These are phyloP conservation scores for Seira musarum DNA, from an alignment of 2,888 invertebrate species.

Conservation along the genomic window DNA sequence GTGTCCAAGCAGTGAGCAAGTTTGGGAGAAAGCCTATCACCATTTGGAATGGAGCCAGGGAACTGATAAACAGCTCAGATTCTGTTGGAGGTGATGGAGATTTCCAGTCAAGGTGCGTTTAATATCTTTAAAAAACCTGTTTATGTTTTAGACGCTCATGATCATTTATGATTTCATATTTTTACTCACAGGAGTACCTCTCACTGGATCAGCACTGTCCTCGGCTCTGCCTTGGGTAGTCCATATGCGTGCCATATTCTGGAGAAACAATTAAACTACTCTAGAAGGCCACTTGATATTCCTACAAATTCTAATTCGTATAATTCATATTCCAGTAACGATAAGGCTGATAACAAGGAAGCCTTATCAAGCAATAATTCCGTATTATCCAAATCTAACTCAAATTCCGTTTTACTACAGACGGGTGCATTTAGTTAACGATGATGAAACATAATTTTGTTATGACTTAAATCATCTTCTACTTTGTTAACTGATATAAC, in stretches of 20 bases:
- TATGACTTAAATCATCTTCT: not conserved
- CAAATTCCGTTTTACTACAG: constrained; percentile 24
- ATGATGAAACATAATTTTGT: constrained; percentile 5
- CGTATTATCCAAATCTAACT: not conserved
- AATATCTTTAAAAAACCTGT: no score
- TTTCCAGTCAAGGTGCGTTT: not conserved
- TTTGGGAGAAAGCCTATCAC: constrained; percentile 29
- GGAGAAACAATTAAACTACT: constrained; percentile 39
- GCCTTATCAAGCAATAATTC: not conserved
- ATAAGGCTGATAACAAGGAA: not conserved
- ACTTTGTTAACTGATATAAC: no score
- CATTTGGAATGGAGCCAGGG: constrained; percentile 16
- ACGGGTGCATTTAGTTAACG: constrained; percentile 48
- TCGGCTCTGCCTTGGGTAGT: constrained; percentile 62
- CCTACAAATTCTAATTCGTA: not conserved
- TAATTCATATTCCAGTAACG: not conserved
- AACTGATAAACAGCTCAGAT: not conserved
- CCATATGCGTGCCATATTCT: constrained; percentile 64
- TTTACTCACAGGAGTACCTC: constrained; percentile 42
- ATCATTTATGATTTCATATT: no score
- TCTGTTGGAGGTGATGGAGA: not conserved
- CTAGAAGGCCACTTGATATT: not conserved
- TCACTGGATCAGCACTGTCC: constrained; percentile 60
- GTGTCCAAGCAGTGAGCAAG: constrained; percentile 31
- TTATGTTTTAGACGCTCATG: no score